Evolutionary conservation across 1,140 invertebrate species (phyloP), one percentile per base, ranked within the genome.

Genomic region (Papilio glaucus): DNA sequence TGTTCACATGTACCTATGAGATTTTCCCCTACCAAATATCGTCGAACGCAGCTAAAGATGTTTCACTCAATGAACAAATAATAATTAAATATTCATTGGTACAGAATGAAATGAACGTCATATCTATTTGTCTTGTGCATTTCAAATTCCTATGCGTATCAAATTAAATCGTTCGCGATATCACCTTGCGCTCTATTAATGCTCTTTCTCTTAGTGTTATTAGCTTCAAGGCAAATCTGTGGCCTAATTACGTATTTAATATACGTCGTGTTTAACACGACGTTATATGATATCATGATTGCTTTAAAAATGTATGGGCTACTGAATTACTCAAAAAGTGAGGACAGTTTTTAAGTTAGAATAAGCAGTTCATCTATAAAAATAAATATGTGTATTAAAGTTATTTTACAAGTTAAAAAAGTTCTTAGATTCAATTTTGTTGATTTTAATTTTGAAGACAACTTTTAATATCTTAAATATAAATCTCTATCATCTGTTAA

Each of bases 191-290:
- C 12, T 45, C 45, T 42, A 42, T 68, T 45, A 68, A 68, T 21
- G 65, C 13, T 68, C 38, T 68, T 68, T 68, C 65, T 45, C 26
- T 68, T 18, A 29, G 39, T 45, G 65, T 45, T 68, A 68, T 68
- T 68, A 68, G 39, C 13, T 68, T 68, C 65, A 68, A 68, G 65
- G 65, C 41, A 45, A 68, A 45, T 68, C 65, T 68, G 26, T 29
- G 62, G 62, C 62, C 62, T 39, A 65, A 65, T 65, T 65, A 65
- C 6, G 37, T 21, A 65, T 65, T 37, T 49, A 49, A 18, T 49
- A 49, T 21, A 9, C 21, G 21, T 57, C 49, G 21, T 57, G 21
- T 57, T 57, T 13, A 26, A 26, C 21, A 5, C 21, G 5, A 24
- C 24, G 21, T 24, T 26, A 57, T 57, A 57, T 10, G 15, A 49